A percentile compares a stretch with the other conserved stretches of the same genome.
phyloP scores from a whole-genome alignment of 2,797 vertebrate species.

The Siniperca scherzeri region DNA sequence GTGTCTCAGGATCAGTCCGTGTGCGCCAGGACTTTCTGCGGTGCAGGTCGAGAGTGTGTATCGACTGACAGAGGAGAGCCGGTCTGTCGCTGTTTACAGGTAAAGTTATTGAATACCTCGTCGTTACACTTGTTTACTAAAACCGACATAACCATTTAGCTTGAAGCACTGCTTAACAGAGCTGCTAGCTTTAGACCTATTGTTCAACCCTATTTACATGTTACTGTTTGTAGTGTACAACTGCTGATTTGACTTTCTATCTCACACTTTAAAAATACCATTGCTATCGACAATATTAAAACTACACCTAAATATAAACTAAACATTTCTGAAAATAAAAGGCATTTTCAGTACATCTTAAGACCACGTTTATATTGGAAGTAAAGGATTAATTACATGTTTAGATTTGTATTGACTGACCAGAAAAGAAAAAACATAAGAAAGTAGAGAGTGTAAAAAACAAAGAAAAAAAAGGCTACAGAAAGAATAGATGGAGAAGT shows the following conservation, averaged over 20 bases:
- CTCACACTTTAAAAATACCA: neutral
- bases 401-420: neutral
- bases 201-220: neutral
- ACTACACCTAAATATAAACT: neutral
- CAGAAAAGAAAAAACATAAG: too few species aligned
- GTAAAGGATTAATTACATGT: neutral
- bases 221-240: neutral
- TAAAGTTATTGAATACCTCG: conserved; percentile 44
- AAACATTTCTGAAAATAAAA: neutral
- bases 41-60: conserved; percentile 93
- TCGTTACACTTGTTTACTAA: neutral
- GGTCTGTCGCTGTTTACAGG: conserved; percentile 93
- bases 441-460: neutral
- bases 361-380: neutral
- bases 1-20: conserved; percentile 84
- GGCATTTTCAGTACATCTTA: too few species aligned
- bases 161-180: neutral
- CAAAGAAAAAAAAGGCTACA: neutral
- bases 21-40: conserved; percentile 94
- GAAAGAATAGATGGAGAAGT: too few species aligned
- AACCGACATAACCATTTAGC: neutral
- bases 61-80: conserved; percentile 92
- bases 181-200: neutral
- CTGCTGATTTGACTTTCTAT: neutral
- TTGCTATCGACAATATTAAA: too few species aligned